Evolutionary conservation across 2,888 invertebrate genomes (phyloP), one percentile per base, ranked within the genome.

Genomic region (Oasisia sp.): DNA sequence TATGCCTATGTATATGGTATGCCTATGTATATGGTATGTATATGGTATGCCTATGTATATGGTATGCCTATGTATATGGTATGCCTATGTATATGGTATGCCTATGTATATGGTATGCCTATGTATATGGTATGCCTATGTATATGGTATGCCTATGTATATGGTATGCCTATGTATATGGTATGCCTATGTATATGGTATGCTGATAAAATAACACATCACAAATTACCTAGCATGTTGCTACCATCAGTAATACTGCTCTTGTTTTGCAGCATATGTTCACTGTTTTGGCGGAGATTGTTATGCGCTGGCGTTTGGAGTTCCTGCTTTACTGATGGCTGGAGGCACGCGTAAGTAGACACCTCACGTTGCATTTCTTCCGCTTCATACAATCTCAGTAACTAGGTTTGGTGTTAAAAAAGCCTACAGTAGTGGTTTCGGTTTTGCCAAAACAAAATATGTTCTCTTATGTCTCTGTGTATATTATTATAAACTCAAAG

Each of bases 291-390:
- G 94, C n/a, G 93, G 94, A 89, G 95, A 95, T 89, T 96, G 96
- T 93, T 96, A 96, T 93, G 94, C 95, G 8, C 93, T 96, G 91
- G 99, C 99, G 0, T 99, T 99, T 96, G 98, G 98, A 0, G 97
- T 99, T 7, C 99, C 99, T 0, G 98, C 98, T 0, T 94, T 98
- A 91, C 97, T 99, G 0, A 99, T 99, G 99, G 95, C 98, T 38
- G 93, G 98, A 8, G 98, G 99, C 0, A 97, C 98, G 93, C 96
- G 98, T 98, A 97, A 97, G 95, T 93, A 19, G 45, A 38, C 12
- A 58, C 14, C 32, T 91, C 27, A n/a, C 91, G 27, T 32, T 14
- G 19, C 9, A 74, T 45, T 92, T 38, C 12, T 50, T 50, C 50
- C 5, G 14, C 32, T 91, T 19, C 4, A 56, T 91, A n/a, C 74